A percentile compares a stretch with the other conserved stretches of the same genome.
phyloP scores from a whole-genome alignment of 2,113 vertebrate species.

The Petrocephalus zakoni region DNA sequence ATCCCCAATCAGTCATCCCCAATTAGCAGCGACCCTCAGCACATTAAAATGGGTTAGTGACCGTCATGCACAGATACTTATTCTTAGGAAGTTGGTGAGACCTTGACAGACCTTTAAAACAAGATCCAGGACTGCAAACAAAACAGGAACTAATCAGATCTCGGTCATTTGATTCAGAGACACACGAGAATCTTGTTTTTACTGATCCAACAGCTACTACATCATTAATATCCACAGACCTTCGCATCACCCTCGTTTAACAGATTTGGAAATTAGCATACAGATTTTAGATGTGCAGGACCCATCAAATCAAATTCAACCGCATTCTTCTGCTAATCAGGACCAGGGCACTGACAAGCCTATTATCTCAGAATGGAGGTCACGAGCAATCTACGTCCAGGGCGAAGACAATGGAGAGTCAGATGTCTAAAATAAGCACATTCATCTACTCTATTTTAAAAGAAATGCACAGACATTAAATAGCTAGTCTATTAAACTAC shows the following conservation, averaged over 20 bases:
- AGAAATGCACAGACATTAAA: not conserved
- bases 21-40: not conserved
- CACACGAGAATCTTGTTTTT: not conserved
- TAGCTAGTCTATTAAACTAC: not conserved
- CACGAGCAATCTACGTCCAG: not conserved
- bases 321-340: not conserved
- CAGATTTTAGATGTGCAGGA: no score
- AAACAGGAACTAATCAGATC: not conserved
- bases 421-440: not conserved
- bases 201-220: not conserved
- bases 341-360: not conserved
- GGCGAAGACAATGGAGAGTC: not conserved
- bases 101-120: not conserved
- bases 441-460: not conserved
- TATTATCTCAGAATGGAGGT: not conserved
- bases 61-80: not conserved
- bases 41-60: not conserved
- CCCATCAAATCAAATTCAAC: not conserved
- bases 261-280: not conserved
- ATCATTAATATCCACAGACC: not conserved
- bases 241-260: not conserved
- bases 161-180: not conserved
- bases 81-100: not conserved
- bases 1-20: not conserved
- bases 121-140: not conserved